Evolutionary conservation across 1,140 invertebrate genomes (phyloP).

Genomic region (Lethocerus indicus): DNA sequence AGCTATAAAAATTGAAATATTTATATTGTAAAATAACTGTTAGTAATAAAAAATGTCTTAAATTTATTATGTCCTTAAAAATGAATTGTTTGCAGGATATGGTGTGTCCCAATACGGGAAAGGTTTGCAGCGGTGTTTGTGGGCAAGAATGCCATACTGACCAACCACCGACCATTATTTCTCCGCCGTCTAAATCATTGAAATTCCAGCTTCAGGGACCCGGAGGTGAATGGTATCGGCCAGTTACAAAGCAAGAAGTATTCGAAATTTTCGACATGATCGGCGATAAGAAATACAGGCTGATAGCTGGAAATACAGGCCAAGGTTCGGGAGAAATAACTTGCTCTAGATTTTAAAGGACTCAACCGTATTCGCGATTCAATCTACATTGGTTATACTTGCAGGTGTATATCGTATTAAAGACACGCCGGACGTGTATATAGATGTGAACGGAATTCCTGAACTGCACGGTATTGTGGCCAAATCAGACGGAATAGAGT

Average conservation of each 20-base stretch:
- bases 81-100: constrained; percentile 11
- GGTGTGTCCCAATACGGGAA: constrained; percentile 8
- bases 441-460: constrained; percentile 50
- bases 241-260: constrained; percentile 23
- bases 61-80: background rate
- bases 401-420: constrained; percentile 40
- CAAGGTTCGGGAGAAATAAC: constrained; percentile 27
- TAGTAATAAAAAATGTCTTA: background rate
- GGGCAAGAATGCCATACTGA: background rate
- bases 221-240: constrained; percentile 11
- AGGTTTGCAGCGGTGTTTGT: constrained; percentile 1
- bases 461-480: constrained; percentile 36
- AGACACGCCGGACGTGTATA: constrained; percentile 35
- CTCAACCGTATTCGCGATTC: background rate
- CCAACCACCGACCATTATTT: too few species aligned
- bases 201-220: constrained; percentile 4
- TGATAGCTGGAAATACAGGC: constrained; percentile 51
- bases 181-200: background rate
- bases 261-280: constrained; percentile 36
- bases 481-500: constrained; percentile 28
- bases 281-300: constrained; percentile 29
- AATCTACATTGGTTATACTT: constrained; percentile 15
- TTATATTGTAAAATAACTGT: background rate
- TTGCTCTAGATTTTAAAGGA: background rate
- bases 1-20: background rate